These are phyloP conservation scores for Eptatretus atami DNA, from an alignment of 2,797 vertebrate species.

Conservation along the genomic window DNA sequence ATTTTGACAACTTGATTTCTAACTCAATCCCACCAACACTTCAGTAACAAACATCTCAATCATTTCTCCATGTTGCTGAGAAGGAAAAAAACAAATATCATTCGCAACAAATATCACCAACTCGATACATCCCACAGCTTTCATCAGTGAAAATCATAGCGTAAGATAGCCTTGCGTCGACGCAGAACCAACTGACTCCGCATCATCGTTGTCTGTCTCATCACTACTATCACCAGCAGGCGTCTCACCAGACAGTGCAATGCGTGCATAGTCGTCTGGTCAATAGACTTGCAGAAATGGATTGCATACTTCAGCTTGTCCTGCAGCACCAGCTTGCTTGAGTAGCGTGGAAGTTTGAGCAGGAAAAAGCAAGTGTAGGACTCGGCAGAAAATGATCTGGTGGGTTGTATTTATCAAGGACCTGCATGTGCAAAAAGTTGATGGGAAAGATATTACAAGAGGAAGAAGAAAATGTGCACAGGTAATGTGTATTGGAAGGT, in stretches of 20 bases:
- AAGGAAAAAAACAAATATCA: too few species aligned
- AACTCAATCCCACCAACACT: too few species aligned
- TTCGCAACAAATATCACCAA: too few species aligned
- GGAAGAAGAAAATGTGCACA: not conserved
- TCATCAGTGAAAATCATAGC: conserved; percentile 21
- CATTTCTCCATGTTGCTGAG: too few species aligned
- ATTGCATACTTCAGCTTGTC: conserved; percentile 95
- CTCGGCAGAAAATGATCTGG: conserved; percentile 89
- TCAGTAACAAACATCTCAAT: too few species aligned
- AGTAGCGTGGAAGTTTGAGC: conserved; percentile 82
- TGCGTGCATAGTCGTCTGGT: conserved; percentile 87
- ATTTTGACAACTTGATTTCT: too few species aligned
- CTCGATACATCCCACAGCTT: too few species aligned
- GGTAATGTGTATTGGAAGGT: not conserved
- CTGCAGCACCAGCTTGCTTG: conserved; percentile 73
- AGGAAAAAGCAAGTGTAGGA: conserved; percentile 98
- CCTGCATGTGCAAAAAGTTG: conserved; percentile 17
- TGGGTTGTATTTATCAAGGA: conserved; percentile 88
- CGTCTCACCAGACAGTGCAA: conserved; percentile 63
- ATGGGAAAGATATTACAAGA: not conserved
- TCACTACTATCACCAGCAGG: conserved; percentile 57
- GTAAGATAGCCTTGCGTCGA: conserved; percentile 91
- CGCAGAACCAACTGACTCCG: conserved; percentile 80
- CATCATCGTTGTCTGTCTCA: conserved; percentile 81
- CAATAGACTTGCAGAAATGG: conserved; percentile 96